A percentile compares a stretch with the other conserved stretches of the same genome.
These are phyloP conservation scores for Drosophila sp. DNA, from an alignment of 1,140 invertebrate genomes.

Conservation along the genomic window DNA sequence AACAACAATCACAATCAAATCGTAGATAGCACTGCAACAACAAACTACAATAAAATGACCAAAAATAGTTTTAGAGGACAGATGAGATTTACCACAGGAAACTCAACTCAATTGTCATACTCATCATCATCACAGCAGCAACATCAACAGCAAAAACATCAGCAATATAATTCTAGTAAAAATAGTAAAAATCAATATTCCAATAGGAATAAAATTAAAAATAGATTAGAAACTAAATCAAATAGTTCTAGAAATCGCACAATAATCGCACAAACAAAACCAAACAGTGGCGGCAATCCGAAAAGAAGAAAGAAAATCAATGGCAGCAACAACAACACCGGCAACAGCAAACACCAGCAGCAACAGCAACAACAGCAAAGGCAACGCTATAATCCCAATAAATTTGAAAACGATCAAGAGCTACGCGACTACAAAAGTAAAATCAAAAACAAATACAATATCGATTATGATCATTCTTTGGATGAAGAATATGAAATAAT, in stretches of 20 bases:
- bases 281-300: constrained; percentile 28
- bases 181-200: constrained; percentile 69
- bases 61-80: constrained; percentile 83
- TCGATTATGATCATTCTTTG: constrained; percentile 83
- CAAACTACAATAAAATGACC: constrained; percentile 77
- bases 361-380: constrained; percentile 42
- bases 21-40: constrained; percentile 59
- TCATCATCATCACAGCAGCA: constrained; percentile 74
- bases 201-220: constrained; percentile 55
- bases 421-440: constrained; percentile 81
- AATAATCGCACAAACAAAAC: constrained; percentile 20
- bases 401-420: constrained; percentile 74
- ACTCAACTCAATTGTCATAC: constrained; percentile 69
- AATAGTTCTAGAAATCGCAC: constrained; percentile 54
- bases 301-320: constrained; percentile 20
- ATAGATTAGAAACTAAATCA: constrained; percentile 52
- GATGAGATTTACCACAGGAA: constrained; percentile 70
- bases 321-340: constrained; percentile 21
- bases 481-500: constrained; percentile 83
- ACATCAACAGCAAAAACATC: constrained; percentile 37
- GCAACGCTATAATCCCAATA: constrained; percentile 61
- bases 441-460: constrained; percentile 82
- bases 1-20: constrained; percentile 51
- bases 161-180: constrained; percentile 69
- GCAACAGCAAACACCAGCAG: constrained; percentile 40